A percentile compares a stretch with the other conserved stretches of the same genome.
phyloP scores from a whole-genome alignment of 2,888 invertebrate species.

The Nomada goodeniana region DNA sequence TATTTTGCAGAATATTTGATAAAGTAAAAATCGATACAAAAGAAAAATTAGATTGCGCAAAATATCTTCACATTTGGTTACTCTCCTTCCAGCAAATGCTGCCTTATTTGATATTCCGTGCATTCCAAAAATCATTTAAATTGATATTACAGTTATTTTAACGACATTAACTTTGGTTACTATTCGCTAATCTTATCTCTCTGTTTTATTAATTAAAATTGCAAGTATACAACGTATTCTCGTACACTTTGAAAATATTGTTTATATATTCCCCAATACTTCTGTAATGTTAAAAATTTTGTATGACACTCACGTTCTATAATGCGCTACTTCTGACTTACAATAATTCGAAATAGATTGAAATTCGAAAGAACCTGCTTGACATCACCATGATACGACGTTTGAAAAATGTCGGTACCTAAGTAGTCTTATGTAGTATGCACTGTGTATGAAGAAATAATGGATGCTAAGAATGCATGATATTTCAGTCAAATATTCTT shows the following conservation, averaged over 20 bases:
- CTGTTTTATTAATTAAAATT: conserved; percentile 54
- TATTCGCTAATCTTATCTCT: conserved; percentile 54
- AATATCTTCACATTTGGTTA: conserved; percentile 33
- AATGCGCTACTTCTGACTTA: conserved; percentile 20
- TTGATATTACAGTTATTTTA: conserved; percentile 58
- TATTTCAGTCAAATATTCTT: conserved; percentile 43
- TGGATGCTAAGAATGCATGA: conserved; percentile 31
- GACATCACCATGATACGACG: conserved; percentile 49
- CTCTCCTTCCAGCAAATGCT: conserved; percentile 40
- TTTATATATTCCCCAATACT: conserved; percentile 34
- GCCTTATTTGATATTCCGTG: conserved; percentile 53
- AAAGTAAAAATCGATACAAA: not conserved
- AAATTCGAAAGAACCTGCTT: conserved; percentile 30
- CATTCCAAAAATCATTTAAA: conserved; percentile 58
- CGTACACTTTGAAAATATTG: conserved; percentile 63
- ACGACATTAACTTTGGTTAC: conserved; percentile 63
- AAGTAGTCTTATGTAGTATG: conserved; percentile 27
- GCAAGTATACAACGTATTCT: conserved; percentile 48
- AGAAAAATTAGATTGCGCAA: conserved; percentile 27
- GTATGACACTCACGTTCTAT: conserved; percentile 29
- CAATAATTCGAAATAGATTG: conserved; percentile 19
- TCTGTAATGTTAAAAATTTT: conserved; percentile 45
- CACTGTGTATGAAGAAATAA: conserved; percentile 32
- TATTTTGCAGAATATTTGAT: not conserved
- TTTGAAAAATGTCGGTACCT: conserved; percentile 49